phyloP scores from a whole-genome alignment of 1,140 invertebrate genomes.

The Brachionus manjavacas region DNA sequence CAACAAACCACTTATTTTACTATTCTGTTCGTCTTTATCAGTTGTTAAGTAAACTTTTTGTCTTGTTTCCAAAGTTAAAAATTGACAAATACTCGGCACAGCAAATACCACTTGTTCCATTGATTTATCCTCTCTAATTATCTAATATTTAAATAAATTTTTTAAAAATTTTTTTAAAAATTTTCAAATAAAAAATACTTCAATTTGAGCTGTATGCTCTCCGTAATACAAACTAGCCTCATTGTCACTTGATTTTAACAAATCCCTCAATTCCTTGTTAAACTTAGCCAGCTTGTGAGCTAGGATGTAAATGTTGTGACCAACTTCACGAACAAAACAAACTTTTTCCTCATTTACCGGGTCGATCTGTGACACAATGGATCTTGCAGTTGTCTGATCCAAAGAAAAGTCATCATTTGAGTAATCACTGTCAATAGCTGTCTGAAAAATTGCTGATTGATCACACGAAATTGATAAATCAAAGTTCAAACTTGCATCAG shows the following conservation, averaged over 20 bases:
- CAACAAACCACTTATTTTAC: conserved; percentile 98
- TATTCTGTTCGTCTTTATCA: conserved; percentile 94
- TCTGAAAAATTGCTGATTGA: background rate
- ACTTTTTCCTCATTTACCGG: background rate
- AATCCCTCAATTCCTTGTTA: background rate
- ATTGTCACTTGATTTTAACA: background rate
- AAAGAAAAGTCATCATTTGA: background rate
- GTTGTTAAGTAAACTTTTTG: conserved; percentile 79
- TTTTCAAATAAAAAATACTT: conserved; percentile 63
- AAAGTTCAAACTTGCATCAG: background rate
- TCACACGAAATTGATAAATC: background rate
- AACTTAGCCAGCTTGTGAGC: conserved; percentile 66
- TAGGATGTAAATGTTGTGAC: conserved; percentile 97
- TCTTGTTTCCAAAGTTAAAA: conserved; percentile 91
- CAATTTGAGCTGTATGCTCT: conserved; percentile 68
- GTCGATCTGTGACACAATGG: conserved; percentile 45
- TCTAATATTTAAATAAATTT: conserved; percentile 62
- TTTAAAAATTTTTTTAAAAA: no score
- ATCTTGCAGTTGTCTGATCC: conserved; percentile 45
- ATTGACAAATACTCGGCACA: conserved; percentile 96
- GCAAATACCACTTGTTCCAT: conserved; percentile 98
- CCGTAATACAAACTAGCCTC: conserved; percentile 87
- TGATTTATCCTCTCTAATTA: conserved; percentile 87
- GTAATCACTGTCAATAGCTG: background rate
- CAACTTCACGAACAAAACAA: conserved; percentile 66